These are phyloP conservation scores for Himantopus leucocephalus DNA, from an alignment of 2,113 vertebrate species.

Conservation along the genomic window DNA sequence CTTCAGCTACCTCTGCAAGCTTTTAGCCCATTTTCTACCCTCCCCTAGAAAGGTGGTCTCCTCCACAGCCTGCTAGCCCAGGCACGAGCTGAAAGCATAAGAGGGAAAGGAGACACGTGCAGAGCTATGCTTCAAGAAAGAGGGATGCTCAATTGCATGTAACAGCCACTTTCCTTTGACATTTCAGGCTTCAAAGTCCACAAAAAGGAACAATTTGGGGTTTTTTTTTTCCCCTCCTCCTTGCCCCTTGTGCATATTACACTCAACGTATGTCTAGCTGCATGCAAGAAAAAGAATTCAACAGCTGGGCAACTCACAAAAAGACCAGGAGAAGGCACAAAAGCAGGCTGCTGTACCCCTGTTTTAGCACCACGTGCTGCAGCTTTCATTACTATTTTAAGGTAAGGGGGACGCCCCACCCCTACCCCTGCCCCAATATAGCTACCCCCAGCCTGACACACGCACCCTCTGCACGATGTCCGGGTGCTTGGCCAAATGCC, in stretches of 20 bases:
- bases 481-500: background rate
- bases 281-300: background rate
- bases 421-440: too few species aligned
- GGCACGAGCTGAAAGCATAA: background rate
- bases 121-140: background rate
- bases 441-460: background rate
- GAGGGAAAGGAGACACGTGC: background rate
- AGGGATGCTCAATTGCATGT: background rate
- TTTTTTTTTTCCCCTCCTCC: background rate
- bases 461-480: accelerated
- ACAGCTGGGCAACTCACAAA: background rate
- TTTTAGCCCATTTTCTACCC: background rate
- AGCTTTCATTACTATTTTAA: background rate
- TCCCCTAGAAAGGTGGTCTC: background rate
- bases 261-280: background rate
- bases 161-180: background rate
- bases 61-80: background rate
- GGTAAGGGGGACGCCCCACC: background rate
- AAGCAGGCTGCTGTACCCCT: background rate
- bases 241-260: background rate
- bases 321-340: background rate
- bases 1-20: too few species aligned
- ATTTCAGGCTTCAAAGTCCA: background rate
- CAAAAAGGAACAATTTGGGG: background rate
- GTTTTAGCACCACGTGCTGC: too few species aligned